Base-by-base conservation (phyloP, 2,888 invertebrate species). In the Petrophora chlorosata region DNA sequence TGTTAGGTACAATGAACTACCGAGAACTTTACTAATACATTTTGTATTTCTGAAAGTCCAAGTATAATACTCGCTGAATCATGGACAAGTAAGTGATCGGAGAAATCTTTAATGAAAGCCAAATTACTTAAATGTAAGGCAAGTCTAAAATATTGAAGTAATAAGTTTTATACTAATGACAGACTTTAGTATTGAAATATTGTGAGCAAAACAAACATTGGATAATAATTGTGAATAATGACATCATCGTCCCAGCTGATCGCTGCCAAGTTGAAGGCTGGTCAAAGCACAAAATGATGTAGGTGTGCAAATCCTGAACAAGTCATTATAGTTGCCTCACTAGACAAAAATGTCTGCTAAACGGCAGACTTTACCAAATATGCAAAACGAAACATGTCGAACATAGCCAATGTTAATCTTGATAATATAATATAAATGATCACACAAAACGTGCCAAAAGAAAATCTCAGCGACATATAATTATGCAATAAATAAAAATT, bases 181-280 rank as follows among this genome's bases (percentile, higher is more conserved):
- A 16, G 26, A 36, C 19, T 38, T 28, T 33, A 59, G 48, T 51
- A 63, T 56, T 19, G n/a, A 23, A 32, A 44, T 5, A 44, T 25
- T 56, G 45, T 32, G 25, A 35, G 41, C 62, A 65, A 76, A 75
- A 71, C 72, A 79, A 82, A 80, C 70, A 78, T 76, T 77, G 56
- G 61, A 73, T 71, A 75, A 70, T 69, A 67, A 57, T 54, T 47
- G 56, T 28, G 28, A 13, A 50, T 49, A 54, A 77, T 88, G 87
- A 88, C 79, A 83, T 88, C 88, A 88, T 61, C 62, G 61, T 62
- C 78, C 69, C 86, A 86, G 87, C 85, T 87, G 87, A 81, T 83
- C 71, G 61, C 47, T 48, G 48, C 44, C 32, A 47, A 64, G 85
- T 86, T 87, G 86, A 87, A 88, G 88, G 88, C 76, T 85, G 83